Evolutionary conservation across 2,113 vertebrate species (phyloP), one percentile per base, ranked within the genome.

Genomic region (Manacus vitellinus): DNA sequence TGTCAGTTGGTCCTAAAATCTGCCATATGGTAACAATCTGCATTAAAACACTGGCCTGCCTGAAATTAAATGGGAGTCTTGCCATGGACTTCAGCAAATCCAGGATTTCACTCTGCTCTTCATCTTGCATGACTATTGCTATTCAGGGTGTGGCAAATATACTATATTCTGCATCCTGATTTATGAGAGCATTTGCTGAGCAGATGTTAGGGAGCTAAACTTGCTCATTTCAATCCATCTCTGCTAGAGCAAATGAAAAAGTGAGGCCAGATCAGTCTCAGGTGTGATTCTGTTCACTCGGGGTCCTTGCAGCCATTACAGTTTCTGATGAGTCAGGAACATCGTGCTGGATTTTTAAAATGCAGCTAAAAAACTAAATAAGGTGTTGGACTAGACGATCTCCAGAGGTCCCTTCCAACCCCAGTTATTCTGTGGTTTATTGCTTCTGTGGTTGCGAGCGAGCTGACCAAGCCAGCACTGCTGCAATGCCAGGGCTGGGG

Each of bases 121-220:
- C 70, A 22, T 91, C 85, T 87, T 87, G 88, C 72, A 39, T 86
- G 76, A 91, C 83, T 93, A 2, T 67, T 95, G 88, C 76, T 93
- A 54, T 81, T 81, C 73, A 72, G 94, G 96, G 91, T 87, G 94
- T 86, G 95, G 76, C 91, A 87, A 84, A 92, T 83, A 74, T 7
- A 27, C 75, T 90, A 52, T 90, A 71, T 92, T 92, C 88, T 93
- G 68, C 73, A 52, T 88, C 51, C 55, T 90, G 89, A 94, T 94
- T 88, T 92, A 90, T 96, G 90, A n/a, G 79, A 90, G 68, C 92
- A 87, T 97, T 93, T 97, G 94, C 74, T 47, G 44, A 85, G 49
- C 92, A 96, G 94, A 96, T 93, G 92, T 93, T 81, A 54, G 49
- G 49, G 49, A 89, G 70, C 49, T 91, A 8, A 75, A 71, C 51